phyloP scores from a whole-genome alignment of 2,888 invertebrate species.

The Sarcophaga rosellei region DNA sequence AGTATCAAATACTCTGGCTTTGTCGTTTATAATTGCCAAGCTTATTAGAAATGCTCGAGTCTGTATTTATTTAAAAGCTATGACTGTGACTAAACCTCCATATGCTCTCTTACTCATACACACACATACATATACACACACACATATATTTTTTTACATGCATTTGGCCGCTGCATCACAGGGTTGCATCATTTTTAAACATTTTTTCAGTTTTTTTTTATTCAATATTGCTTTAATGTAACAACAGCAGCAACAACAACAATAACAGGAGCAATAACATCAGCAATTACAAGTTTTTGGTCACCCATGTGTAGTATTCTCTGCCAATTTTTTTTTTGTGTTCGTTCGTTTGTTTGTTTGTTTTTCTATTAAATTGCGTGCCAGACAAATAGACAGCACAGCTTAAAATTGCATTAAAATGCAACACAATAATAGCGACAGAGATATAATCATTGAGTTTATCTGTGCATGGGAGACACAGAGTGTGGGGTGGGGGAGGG shows the following conservation, averaged over 20 bases:
- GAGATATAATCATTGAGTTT: too few species aligned
- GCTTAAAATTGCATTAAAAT: conserved; percentile 56
- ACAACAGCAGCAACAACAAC: conserved; percentile 17
- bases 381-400: conserved; percentile 67
- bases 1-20: too few species aligned
- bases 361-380: conserved; percentile 58
- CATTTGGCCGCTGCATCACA: conserved; percentile 12
- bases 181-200: conserved; percentile 46
- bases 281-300: conserved; percentile 38
- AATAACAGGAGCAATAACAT: conserved; percentile 28
- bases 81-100: too few species aligned
- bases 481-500: too few species aligned
- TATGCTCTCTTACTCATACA: too few species aligned
- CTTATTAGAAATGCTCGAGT: too few species aligned
- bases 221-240: conserved; percentile 5
- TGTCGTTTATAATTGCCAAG: too few species aligned
- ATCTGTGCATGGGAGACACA: too few species aligned
- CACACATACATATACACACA: too few species aligned
- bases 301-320: conserved; percentile 58
- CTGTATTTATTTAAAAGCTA: too few species aligned
- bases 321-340: conserved; percentile 41
- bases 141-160: not conserved
- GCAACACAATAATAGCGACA: not conserved
- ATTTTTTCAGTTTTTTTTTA: conserved; percentile 33
- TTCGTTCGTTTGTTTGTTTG: not conserved